These are phyloP conservation scores for Coenonympha arcania DNA, from an alignment of 2,888 invertebrate genomes.

Conservation along the genomic window DNA sequence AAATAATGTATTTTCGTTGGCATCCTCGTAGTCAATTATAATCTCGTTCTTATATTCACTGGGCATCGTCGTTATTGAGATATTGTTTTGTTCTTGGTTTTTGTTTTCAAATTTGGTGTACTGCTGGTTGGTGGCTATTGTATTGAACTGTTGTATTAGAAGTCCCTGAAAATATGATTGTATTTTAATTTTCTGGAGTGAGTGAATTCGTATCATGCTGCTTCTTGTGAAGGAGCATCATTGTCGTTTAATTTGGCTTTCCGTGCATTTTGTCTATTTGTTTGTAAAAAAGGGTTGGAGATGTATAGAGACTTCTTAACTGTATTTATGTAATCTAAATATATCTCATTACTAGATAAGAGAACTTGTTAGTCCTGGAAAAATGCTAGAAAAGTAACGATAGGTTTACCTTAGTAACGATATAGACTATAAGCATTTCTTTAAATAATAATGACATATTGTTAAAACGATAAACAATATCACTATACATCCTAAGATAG, in stretches of 20 bases:
- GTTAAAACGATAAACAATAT: background rate
- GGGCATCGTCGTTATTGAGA: conserved; percentile 49
- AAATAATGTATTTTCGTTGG: conserved; percentile 47
- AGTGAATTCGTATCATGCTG: background rate
- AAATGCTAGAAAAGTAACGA: no score
- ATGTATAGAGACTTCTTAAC: no score
- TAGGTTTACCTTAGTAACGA: no score
- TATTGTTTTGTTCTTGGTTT: conserved; percentile 40
- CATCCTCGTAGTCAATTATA: conserved; percentile 63
- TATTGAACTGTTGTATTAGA: conserved; percentile 67
- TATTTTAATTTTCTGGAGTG: conserved; percentile 6
- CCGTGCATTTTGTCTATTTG: no score
- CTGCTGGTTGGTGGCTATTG: conserved; percentile 60
- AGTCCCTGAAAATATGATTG: conserved; percentile 56
- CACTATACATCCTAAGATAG: background rate
- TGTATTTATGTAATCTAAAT: no score
- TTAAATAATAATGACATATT: background rate
- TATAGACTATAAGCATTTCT: background rate
- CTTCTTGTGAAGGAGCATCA: background rate
- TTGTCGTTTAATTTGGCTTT: background rate
- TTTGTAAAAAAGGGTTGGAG: no score
- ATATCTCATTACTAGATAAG: no score
- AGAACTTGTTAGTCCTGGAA: no score
- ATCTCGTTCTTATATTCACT: conserved; percentile 48
- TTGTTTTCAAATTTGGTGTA: conserved; percentile 53